These are phyloP conservation scores for Julus scandinavius DNA, from an alignment of 2,888 invertebrate genomes.

Conservation along the genomic window DNA sequence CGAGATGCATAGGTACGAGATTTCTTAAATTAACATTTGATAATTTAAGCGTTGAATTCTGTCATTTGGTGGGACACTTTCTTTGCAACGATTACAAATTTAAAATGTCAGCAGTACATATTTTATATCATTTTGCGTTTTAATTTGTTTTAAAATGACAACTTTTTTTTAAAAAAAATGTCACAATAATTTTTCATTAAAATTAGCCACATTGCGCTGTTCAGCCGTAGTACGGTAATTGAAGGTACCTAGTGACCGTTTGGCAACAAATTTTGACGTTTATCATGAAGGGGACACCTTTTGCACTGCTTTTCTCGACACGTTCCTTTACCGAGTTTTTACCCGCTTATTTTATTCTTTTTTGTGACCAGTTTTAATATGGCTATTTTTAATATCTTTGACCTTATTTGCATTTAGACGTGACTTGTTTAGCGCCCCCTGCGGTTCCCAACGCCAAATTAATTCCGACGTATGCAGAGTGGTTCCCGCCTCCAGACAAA, in stretches of 20 bases:
- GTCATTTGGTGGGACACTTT: neutral
- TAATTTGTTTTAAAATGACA: no score
- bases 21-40: no score
- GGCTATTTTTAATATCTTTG: slow-evolving; percentile 5
- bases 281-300: neutral
- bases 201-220: no score
- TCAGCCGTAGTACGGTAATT: no score
- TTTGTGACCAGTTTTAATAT: neutral
- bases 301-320: neutral
- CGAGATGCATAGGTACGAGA: slow-evolving; percentile 49
- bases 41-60: neutral
- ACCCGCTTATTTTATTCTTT: neutral
- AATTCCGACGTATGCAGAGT: slow-evolving; percentile 53
- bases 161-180: no score
- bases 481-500: slow-evolving; percentile 54
- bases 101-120: no score
- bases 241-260: neutral
- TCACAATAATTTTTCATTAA: no score
- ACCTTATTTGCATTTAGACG: slow-evolving; percentile 1
- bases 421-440: slow-evolving; percentile 49
- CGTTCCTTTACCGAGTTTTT: neutral
- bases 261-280: neutral
- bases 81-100: neutral
- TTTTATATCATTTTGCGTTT: no score
- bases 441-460: slow-evolving; percentile 32